These are phyloP conservation scores for Plutella xylostella DNA, from an alignment of 2,888 invertebrate species.

Conservation along the genomic window DNA sequence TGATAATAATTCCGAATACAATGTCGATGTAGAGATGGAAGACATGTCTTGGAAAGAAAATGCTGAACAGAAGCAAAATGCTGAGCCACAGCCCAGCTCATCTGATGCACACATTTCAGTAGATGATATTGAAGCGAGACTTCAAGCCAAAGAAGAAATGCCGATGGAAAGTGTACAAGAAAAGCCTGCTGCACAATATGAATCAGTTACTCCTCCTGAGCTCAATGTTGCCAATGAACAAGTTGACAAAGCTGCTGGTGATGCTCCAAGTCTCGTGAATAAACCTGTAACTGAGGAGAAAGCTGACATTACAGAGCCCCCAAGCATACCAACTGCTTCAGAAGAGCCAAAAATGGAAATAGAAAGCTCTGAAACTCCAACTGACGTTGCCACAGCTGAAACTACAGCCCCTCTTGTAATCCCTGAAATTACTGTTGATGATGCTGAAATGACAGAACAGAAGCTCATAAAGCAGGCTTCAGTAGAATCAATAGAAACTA, in stretches of 20 bases:
- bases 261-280: constrained; percentile 14
- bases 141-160: constrained; percentile 59
- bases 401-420: constrained; percentile 39
- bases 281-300: constrained; percentile 17
- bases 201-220: constrained; percentile 45
- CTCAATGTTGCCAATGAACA: constrained; percentile 25
- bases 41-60: constrained; percentile 63
- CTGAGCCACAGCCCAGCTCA: constrained; percentile 51
- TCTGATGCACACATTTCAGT: constrained; percentile 53
- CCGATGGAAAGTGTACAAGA: constrained; percentile 35
- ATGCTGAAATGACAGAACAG: constrained; percentile 55
- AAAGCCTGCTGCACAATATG: constrained; percentile 33
- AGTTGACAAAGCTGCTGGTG: constrained; percentile 24
- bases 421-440: constrained; percentile 56
- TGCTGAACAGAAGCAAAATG: constrained; percentile 31
- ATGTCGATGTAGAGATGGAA: constrained; percentile 68
- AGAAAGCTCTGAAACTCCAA: constrained; percentile 18
- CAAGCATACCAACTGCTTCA: constrained; percentile 10
- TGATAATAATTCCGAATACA: constrained; percentile 65
- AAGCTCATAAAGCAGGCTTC: constrained; percentile 36
- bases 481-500: constrained; percentile 16
- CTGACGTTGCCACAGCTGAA: constrained; percentile 14
- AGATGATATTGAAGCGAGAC: constrained; percentile 48
- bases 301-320: constrained; percentile 5
- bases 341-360: constrained; percentile 30